Evolutionary conservation across 2,888 invertebrate species (phyloP).

Genomic region (Epirrhoe alternata): DNA sequence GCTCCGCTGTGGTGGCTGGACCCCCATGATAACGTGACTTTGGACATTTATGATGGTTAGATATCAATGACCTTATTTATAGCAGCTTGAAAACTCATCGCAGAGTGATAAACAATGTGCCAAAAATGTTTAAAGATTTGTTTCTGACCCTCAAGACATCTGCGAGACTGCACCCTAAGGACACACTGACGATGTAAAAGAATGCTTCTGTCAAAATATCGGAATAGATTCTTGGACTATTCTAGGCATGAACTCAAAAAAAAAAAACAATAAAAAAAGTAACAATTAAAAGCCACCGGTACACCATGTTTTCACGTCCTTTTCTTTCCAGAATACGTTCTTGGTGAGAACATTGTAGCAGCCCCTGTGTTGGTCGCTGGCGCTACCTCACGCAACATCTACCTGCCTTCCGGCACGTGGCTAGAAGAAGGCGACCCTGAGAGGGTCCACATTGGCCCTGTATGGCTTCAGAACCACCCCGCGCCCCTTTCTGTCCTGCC

Average conservation of each 20-base stretch:
- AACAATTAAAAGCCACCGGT: not conserved
- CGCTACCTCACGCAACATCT: constrained; percentile 87
- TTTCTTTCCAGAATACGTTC: constrained; percentile 88
- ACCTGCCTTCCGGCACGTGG: constrained; percentile 91
- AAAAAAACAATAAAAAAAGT: no score
- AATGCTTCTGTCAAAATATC: no score
- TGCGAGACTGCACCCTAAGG: no score
- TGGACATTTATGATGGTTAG: constrained; percentile 85
- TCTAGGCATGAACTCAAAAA: no score
- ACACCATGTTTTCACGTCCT: no score
- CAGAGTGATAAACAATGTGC: no score
- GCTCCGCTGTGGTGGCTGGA: constrained; percentile 94
- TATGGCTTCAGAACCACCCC: constrained; percentile 86
- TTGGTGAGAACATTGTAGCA: constrained; percentile 91
- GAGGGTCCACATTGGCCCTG: constrained; percentile 82
- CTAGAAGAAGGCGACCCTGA: constrained; percentile 83
- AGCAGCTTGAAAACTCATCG: no score
- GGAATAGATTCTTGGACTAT: no score
- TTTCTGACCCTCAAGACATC: no score
- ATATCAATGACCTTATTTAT: no score
- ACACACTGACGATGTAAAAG: no score
- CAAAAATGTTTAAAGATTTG: no score
- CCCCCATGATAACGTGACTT: constrained; percentile 87
- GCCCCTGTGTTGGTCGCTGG: constrained; percentile 90
- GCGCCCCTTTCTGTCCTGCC: constrained; percentile 89